Evolutionary conservation across 2,797 vertebrate genomes (phyloP).

Genomic region (Neosilurus hyrtlii): DNA sequence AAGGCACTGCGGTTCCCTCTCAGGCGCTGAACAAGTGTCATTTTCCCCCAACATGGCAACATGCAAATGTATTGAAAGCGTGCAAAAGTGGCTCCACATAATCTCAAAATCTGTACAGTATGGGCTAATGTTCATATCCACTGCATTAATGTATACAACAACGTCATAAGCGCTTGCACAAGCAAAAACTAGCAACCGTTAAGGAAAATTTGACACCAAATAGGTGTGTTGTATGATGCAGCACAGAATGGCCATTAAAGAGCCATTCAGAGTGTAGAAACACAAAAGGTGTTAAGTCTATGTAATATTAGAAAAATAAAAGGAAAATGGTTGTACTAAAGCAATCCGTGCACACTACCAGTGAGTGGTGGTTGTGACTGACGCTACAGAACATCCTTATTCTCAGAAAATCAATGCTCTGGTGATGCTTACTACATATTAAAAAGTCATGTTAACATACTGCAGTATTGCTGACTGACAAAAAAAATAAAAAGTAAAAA

Average conservation of each 20-base stretch:
- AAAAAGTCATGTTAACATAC: neutral
- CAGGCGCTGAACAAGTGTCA: neutral
- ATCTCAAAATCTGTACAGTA: constrained; percentile 17
- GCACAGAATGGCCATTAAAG: constrained; percentile 72
- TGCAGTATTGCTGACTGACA: constrained; percentile 11
- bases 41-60: constrained; percentile 1
- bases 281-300: constrained; percentile 38
- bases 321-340: constrained; percentile 20
- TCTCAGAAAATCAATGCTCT: constrained; percentile 17
- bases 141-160: constrained; percentile 53
- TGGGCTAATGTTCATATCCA: constrained; percentile 22
- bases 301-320: neutral
- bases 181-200: constrained; percentile 65
- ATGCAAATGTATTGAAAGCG: constrained; percentile 10
- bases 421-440: neutral
- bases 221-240: constrained; percentile 78
- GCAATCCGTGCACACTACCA: neutral
- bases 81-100: constrained; percentile 42
- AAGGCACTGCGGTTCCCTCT: constrained; percentile 33
- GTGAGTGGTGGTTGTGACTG: neutral
- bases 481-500: neutral
- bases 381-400: constrained; percentile 8
- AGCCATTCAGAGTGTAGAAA: constrained; percentile 24
- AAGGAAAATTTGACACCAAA: constrained; percentile 80
- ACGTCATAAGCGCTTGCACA: constrained; percentile 64